Percentiles rank a stretch among this genome's conserved stretches.
Evolutionary conservation across 2,888 invertebrate genomes (phyloP).

Genomic region (Ornithoptera priamus): DNA sequence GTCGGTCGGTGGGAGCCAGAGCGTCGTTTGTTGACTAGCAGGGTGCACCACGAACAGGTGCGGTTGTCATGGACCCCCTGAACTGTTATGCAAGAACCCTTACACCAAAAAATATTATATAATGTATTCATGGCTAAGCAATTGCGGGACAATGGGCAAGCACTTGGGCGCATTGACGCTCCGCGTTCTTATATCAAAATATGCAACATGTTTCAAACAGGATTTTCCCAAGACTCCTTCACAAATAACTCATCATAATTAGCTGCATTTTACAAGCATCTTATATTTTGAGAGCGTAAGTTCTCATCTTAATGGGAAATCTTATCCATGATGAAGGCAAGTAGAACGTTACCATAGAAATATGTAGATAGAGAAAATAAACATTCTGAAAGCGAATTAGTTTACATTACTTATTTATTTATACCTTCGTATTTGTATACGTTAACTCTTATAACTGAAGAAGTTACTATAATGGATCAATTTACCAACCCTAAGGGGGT

Average conservation of each 20-base stretch:
- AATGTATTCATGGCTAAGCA: not conserved
- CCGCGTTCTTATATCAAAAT: not conserved
- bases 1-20: too few relatives aligned
- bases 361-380: too few relatives aligned
- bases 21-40: too few relatives aligned
- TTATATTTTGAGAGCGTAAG: constrained; percentile 1
- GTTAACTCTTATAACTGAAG: too few relatives aligned
- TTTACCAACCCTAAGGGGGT: too few relatives aligned
- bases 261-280: not conserved
- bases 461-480: too few relatives aligned
- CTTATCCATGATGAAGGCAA: not conserved
- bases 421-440: too few relatives aligned
- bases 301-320: not conserved
- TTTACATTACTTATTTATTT: too few relatives aligned
- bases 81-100: too few relatives aligned
- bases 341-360: not conserved
- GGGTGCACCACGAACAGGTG: too few relatives aligned
- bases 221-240: not conserved
- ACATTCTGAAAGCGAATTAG: too few relatives aligned
- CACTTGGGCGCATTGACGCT: not conserved
- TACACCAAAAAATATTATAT: not conserved
- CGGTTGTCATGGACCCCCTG: too few relatives aligned
- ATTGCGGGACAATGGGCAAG: not conserved
- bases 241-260: not conserved
- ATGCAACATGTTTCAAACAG: not conserved